Evolutionary conservation across 2,113 vertebrate species (phyloP), one percentile per base, ranked within the genome.

Genomic region (Pelobates fuscus): DNA sequence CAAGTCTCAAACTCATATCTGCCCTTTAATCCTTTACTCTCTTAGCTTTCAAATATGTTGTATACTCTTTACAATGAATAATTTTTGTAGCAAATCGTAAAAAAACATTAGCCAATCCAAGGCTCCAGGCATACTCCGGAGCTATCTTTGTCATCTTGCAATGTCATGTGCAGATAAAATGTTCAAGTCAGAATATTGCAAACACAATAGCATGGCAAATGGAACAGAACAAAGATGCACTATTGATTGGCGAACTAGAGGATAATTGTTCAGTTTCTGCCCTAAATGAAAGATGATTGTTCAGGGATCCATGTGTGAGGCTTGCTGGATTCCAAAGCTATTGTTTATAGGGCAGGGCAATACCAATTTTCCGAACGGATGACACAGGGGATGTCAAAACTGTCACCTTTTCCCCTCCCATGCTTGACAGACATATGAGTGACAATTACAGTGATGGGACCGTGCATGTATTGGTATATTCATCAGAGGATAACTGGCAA

Each of bases 261-360:
- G 85, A 92, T 88, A 87, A 91, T 90, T 87, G 89, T 86, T 89
- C 88, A 83, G 80, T 88, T 91, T 87, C 84, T 91, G 82, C 85
- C 85, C 85, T 89, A 91, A 91, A 90, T 91, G 89, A 89, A 88
- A 89, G 88, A 85, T 89, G 91, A 92, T 92, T 91, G 89, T 89
- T 90, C 88, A 26, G 87, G 87, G 91, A 91, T 83, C 80, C 80
- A 82, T 83, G 0, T 0, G 83, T 43, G 84, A 87, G 86, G 81
- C 86, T 88, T 10, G 88, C 87, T 90, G 88, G 86, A 93, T 92
- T 83, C 87, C 80, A 77, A 83, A 86, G 86, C 86, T 88, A 86
- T 91, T 93, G 89, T 92, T 93, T 93, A 91, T 88, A 86, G 87
- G 83, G 84, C 84, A 90, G 88, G 88, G 89, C 86, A 80, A 88